Evolutionary conservation across 2,888 invertebrate species (phyloP), one percentile per base, ranked within the genome.

Genomic region (Mesorhabditis spiculigera): DNA sequence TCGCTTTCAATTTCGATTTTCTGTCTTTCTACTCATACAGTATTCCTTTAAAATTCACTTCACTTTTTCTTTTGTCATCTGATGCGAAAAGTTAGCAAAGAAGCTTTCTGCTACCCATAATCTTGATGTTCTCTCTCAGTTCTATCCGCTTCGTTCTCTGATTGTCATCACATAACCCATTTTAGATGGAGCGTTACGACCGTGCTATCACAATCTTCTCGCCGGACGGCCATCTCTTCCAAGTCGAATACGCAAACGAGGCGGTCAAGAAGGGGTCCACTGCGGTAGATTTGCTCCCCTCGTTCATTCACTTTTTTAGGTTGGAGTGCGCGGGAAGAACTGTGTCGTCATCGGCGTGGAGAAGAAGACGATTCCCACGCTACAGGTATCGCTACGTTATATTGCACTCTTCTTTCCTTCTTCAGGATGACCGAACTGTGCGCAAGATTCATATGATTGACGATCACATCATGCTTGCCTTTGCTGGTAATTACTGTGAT

Each of bases 191-290:
- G 69, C 82, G 86, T 69, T 99, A 99, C 89, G 99, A 99, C 89
- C 91, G 98, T 88, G 98, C 98, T 85, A 99, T 99, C 86, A 99
- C 98, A 75, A 97, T 99, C 82, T 99, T 99, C 89, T 98, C 98
- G 13, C 99, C 99, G 5, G 98, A 99, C 88, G 99, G 99, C 5
- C 98, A 98, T 90, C 90, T 99, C 79, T 91, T 99, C 82, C 98
- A 99, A 90, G 98, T 99, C 10, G 98, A 99, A 90, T 99, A 99
- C 89, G 99, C 98, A 50, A 98, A 98, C 89, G 98, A 99, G 90
- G 98, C 98, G 63, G 98, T 99, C 50, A 92, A 96, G 80, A 99
- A 98, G 88, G 98, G 99, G 76, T 97, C 97, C n/a, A 98, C 98
- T 69, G 98, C 98, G 86, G 98, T 98, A 91, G 90, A 92, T 89